Percentiles rank a stretch among this genome's conserved stretches.
phyloP scores from a whole-genome alignment of 2,888 invertebrate genomes.

The Eremobia ochroleuca region DNA sequence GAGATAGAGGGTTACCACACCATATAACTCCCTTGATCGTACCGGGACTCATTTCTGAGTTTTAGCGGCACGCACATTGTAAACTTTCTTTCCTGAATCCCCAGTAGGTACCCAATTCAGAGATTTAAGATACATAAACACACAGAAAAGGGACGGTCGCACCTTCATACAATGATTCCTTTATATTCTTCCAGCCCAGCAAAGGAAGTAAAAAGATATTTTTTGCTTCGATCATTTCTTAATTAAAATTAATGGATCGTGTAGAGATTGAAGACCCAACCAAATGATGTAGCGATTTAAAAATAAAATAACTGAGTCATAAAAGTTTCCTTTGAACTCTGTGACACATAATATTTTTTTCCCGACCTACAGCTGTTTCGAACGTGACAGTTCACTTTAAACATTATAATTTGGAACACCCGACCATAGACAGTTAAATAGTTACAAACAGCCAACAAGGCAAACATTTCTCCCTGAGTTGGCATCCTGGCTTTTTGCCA shows the following conservation, averaged over 20 bases:
- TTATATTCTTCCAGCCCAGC: conserved; percentile 2
- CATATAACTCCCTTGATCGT: too few species aligned
- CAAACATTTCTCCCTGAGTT: conserved; percentile 68
- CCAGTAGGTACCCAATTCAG: background rate
- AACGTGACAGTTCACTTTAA: conserved; percentile 55
- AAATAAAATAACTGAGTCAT: conserved; percentile 59
- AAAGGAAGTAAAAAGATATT: conserved; percentile 35
- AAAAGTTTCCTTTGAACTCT: conserved; percentile 43
- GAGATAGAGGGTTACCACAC: too few species aligned
- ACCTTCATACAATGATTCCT: conserved; percentile 10
- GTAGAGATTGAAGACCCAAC: conserved; percentile 31
- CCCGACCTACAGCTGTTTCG: conserved; percentile 7
- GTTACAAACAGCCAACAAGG: conserved; percentile 75
- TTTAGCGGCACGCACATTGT: too few species aligned
- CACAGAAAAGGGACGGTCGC: conserved; percentile 1
- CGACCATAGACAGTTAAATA: conserved; percentile 74
- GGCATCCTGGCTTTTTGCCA: conserved; percentile 82
- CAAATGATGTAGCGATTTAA: conserved; percentile 43
- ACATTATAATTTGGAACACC: conserved; percentile 70
- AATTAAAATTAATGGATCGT: conserved; percentile 53
- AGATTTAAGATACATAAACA: background rate
- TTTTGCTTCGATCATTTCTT: conserved; percentile 39
- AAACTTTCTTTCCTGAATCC: too few species aligned
- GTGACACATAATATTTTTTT: conserved; percentile 10
- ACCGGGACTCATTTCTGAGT: too few species aligned